Evolutionary conservation across 2,113 vertebrate species (phyloP), one percentile per base, ranked within the genome.

Genomic region (Lucifuga dentata): DNA sequence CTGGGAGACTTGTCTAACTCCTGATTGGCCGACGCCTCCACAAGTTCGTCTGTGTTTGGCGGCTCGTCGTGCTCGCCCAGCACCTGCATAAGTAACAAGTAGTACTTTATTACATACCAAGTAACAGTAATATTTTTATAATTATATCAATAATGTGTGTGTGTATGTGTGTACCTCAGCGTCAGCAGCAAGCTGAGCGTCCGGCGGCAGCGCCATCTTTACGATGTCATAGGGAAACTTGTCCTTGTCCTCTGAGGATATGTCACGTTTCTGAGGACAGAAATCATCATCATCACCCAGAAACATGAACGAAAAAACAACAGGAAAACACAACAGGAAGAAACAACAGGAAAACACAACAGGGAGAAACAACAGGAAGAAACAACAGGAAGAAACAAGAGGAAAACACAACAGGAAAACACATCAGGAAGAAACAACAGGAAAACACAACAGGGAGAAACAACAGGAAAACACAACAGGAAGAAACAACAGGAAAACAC

Each of bases 1-100:
- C 51, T 87, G 16, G 88, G 87, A 46, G 88, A 90, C 20, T 91
- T 91, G 26, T 91, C 88, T 1, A 91, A 66, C 65, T 90, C 88
- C 65, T 86, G 87, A 89, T 86, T 91, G 76, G 81, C 41, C 0
- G 88, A 69, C 0, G 83, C 52, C 17, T 86, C 88, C 0, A 84
- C 87, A 0, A 91, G 87, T 55, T 90, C 90, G 8, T 91, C 86
- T 0, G 86, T 5, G 2, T 68, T 35, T 2, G 83, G 49, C 0
- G 90, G 45, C 63, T 86, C 97, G 8, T 98, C 95, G 0, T 98
- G 96, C 65, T 98, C 97, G 11, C 95, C 96, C 1, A 99, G 95
- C 43, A 95, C 97, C 68, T 99, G 94, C 13, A 12, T 9, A 46
- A 29, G 7, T 29, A 29, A 29, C 7, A 29, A 29, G 26, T 29